Conservation (phyloP, 2,113 vertebrate genomes). For the Globicephala melas region DNA sequence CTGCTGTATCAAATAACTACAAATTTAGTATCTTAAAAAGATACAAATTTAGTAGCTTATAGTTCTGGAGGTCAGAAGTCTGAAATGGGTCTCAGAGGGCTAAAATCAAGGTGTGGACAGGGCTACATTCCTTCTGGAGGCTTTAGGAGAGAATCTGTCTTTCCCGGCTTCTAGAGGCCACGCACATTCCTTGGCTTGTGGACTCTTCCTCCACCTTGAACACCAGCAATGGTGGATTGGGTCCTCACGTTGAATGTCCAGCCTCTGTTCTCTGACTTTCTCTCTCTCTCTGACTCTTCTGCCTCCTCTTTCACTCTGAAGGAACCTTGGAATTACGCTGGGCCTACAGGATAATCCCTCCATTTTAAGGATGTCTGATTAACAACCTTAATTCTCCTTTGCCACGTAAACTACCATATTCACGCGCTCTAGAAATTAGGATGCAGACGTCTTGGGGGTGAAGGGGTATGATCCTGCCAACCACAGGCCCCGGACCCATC, state of each 20-base stretch:
- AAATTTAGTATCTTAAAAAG: not conserved
- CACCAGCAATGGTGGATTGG: not conserved
- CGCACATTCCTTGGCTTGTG: accelerated
- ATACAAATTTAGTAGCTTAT: too few relatives aligned
- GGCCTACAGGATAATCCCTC: not conserved
- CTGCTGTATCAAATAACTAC: too few relatives aligned
- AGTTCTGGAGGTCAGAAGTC: not conserved
- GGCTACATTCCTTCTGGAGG: not conserved
- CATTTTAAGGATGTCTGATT: not conserved
- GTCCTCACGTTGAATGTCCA: not conserved
- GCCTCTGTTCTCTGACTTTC: not conserved
- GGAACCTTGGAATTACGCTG: not conserved
- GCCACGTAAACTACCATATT: not conserved
- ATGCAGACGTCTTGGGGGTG: not conserved
- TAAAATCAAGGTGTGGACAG: not conserved
- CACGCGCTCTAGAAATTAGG: not conserved
- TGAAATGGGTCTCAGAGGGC: not conserved
- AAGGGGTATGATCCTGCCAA: not conserved
- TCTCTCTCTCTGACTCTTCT: not conserved
- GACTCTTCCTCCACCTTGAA: not conserved
- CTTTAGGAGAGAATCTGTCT: not conserved
- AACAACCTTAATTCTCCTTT: not conserved
- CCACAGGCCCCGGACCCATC: not conserved
- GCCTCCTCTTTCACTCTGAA: not conserved
- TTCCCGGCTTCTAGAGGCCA: not conserved